Base-by-base conservation (phyloP, 2,113 vertebrate species). In the Nyctereutes procyonoides region DNA sequence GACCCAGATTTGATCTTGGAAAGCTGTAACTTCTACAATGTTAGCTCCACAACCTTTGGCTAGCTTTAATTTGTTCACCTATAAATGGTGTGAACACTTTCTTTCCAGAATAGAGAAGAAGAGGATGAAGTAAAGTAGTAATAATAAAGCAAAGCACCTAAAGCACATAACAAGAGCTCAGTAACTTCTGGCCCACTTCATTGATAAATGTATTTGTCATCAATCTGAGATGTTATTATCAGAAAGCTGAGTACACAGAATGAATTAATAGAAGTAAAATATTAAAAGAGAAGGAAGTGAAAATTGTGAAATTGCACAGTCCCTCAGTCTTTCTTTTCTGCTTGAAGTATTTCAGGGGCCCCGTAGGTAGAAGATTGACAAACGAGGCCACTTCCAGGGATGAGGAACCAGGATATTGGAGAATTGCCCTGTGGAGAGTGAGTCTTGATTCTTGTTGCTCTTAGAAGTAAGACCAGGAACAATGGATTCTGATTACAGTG, bases 51-150 rank as follows among this genome's bases (percentile, higher is more conserved):
- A 87, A 53, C 55, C 20, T 81, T 56, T 73, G 83, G 32, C 65
- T 63, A 10, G 83, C 20, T 95, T 81, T 87, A 91, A 74, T 65
- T 82, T 73, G 48, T 84, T 88, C 6, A 63, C 16, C 10, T 8
- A 63, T 30, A 81, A 63, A n/a, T 56, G n/a, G 43, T 74, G 87
- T 92, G 48, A 56, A 82, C 48, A n/a, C 43, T 81, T 92, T 83
- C 60, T 53, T 63, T 92, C 74, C n/a, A 92, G n/a, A 20, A n/a
- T 35, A 71, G 83, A 92, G 67, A 87, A 92, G 58, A 87, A 81
- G 56, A 92, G 28, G n/a, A 60, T 76, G 74, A 93, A 77, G 12
- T 35, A 83, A 82, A 58, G 51, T 88, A 38, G 38, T 83, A 81
- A 38, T 55, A 63, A 82, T 83, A 71, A 60, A 53, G 56, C 48